Base-by-base conservation (phyloP, 2,888 invertebrate species). In the Leptopterna dolabrata region DNA sequence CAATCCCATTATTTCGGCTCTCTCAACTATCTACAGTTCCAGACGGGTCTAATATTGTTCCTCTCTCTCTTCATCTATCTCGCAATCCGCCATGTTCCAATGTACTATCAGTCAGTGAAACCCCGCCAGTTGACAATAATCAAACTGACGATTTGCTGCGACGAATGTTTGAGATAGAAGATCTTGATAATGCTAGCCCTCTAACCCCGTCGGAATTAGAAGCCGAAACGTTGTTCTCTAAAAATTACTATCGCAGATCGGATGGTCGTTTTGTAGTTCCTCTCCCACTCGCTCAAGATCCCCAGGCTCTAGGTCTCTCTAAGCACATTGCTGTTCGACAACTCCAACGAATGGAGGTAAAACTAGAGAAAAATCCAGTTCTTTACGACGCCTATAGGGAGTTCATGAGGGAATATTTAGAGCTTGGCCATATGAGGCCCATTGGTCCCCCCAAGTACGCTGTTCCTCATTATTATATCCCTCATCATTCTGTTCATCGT, bases 351-450 rank as follows among this genome's bases (percentile, higher is more conserved):
- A 6, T 83, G 36, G 87, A 84, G 27, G 73, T 9, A 19, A 7
- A 41, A 3, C 16, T 87, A 1, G n/a, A 19, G 45, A 80, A 70
- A 7, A 47, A 87, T 36, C 29, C 81, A 24, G 45, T 36, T 14
- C 13, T 84, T 16, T 24, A 27, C 1, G 0, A 11, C 0, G 27
- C 78, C 9, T 88, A 87, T 30, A 14, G 13, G 14, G 16, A 81
- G 14, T 88, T 81, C 47, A 85, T 88, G 86, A 29, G 7, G 6
- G 88, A 88, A 55, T 88, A 88, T 63, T 24, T 76, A 9, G 45
- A 41, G n/a, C 41, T 87, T 9, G 87, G 88, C 51, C 85, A 88
- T 16, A 47, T 82, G 82, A 29, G 24, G 3, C 45, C 45, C 7
- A 19, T 47, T 11, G 9, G n/a, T 11, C 78, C 43, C 7, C 24